These are phyloP conservation scores for Carettochelys insculpta DNA, from an alignment of 2,113 vertebrate genomes.

Conservation along the genomic window DNA sequence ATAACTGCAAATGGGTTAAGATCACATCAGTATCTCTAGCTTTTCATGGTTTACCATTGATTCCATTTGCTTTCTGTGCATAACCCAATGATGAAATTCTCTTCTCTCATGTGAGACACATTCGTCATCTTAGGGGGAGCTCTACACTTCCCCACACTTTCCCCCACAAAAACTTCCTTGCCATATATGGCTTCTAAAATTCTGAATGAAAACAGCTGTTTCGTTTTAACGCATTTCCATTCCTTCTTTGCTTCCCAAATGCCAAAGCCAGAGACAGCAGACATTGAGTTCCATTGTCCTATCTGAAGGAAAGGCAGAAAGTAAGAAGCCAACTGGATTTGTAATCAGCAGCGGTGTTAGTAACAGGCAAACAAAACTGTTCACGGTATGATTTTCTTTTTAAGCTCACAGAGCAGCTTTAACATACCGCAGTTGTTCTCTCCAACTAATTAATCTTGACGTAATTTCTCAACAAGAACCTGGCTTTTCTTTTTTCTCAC, in stretches of 20 bases:
- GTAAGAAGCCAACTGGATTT: conserved; percentile 35
- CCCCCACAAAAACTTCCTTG: not conserved
- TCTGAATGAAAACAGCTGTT: not conserved
- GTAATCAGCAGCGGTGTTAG: conserved; percentile 29
- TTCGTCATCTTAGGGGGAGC: not conserved
- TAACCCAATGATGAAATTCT: not conserved
- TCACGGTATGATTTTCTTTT: not conserved
- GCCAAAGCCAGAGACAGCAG: conserved; percentile 30
- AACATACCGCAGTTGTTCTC: accelerated
- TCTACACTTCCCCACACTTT: not conserved
- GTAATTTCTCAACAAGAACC: conserved; percentile 34
- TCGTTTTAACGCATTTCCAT: not conserved
- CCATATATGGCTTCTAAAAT: not conserved
- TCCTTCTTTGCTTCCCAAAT: not conserved
- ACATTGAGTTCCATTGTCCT: not conserved
- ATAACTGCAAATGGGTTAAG: not conserved
- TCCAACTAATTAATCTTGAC: not conserved
- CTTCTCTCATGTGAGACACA: not conserved
- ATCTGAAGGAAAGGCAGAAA: conserved; percentile 2
- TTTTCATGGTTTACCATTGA: not conserved
- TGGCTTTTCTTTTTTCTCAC: not conserved
- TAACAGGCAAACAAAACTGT: conserved; percentile 9
- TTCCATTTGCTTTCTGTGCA: accelerated
- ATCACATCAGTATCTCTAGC: not conserved
- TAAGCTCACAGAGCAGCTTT: accelerated